phyloP scores from a whole-genome alignment of 1,140 invertebrate genomes.

The Hydropsyche tenuis region DNA sequence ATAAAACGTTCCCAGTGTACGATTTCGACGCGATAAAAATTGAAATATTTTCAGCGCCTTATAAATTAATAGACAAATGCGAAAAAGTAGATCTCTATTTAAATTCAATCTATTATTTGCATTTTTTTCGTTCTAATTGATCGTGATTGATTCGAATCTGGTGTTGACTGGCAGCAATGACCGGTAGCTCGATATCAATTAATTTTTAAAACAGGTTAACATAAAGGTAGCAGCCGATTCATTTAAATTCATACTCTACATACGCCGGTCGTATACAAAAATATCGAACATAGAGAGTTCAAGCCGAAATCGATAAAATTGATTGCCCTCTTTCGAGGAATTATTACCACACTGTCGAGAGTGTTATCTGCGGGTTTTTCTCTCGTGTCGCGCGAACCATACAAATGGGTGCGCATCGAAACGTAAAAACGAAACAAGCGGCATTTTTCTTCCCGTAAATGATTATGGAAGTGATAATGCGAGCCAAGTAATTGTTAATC shows the following conservation, averaged over 20 bases:
- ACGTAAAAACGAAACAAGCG: no score
- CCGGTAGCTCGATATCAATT: conserved; percentile 22
- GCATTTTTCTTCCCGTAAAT: no score
- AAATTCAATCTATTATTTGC: conserved; percentile 9
- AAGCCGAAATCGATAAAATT: no score
- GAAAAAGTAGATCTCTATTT: conserved; percentile 18
- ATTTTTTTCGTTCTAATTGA: conserved; percentile 24
- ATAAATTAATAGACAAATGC: conserved; percentile 7
- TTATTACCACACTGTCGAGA: no score
- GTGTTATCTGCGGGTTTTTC: no score
- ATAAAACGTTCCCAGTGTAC: no score
- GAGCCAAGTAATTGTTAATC: conserved; percentile 13
- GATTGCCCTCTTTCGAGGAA: no score
- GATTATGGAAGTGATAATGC: conserved; percentile 12
- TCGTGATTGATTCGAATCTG: conserved; percentile 24
- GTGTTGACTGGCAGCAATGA: conserved; percentile 24
- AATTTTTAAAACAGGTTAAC: conserved; percentile 26
- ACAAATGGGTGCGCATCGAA: no score
- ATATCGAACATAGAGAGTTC: not conserved
- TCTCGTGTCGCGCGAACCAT: no score
- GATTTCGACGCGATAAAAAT: not conserved
- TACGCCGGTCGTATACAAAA: no score
- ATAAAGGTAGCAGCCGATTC: conserved; percentile 4
- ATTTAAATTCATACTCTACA: conserved; percentile 9
- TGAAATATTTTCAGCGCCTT: not conserved